Base-by-base conservation (phyloP, 2,113 vertebrate species). In the Scophthalmus maximus region DNA sequence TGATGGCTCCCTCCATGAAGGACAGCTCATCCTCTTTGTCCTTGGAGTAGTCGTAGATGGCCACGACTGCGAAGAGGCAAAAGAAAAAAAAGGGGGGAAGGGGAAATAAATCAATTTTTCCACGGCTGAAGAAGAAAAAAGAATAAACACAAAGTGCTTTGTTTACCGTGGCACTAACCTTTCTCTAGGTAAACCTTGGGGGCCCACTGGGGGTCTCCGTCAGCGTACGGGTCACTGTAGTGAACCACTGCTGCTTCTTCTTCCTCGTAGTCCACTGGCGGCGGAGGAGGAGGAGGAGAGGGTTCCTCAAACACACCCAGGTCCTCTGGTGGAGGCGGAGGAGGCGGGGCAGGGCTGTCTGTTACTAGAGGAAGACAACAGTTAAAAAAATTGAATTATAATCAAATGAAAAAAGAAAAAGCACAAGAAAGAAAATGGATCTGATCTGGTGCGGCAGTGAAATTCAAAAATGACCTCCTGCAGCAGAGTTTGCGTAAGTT, bases 1-100 rank as follows among this genome's bases (percentile, higher is more conserved):
- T 99, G 93, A 99, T 99, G 90, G 98, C 95, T 61, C 98, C 98
- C 82, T 99, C 98, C 95, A 97, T 97, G 79, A 99, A 99, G 0
- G 97, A 98, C 83, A 99, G 94, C 95, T 99, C 98, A 2, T 99
- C 98, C 2, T 99, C 98, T 88, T 99, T 99, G 94, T 99, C 98
- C 92, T 98, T 98, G 86, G 92, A 86, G 89, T 99, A 99, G 92
- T 99, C 97, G 52, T 99, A 99, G 93, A 99, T 98, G 90, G 98
- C 98, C 92, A 99, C 98, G 78, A 99, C 98, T 99, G 68, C 3
- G 27, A 68, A 3, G 4, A 68, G 32, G 29, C 1, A 0, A 17
- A 11, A 67, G 0, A 47, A 3, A 22, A 0, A 25, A 47, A 40
- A 23, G 3, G 9, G 22, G 5, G 15, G 1, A 47, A 26, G 15